These are phyloP conservation scores for Lontra canadensis DNA, from an alignment of 2,113 vertebrate species.

Conservation along the genomic window DNA sequence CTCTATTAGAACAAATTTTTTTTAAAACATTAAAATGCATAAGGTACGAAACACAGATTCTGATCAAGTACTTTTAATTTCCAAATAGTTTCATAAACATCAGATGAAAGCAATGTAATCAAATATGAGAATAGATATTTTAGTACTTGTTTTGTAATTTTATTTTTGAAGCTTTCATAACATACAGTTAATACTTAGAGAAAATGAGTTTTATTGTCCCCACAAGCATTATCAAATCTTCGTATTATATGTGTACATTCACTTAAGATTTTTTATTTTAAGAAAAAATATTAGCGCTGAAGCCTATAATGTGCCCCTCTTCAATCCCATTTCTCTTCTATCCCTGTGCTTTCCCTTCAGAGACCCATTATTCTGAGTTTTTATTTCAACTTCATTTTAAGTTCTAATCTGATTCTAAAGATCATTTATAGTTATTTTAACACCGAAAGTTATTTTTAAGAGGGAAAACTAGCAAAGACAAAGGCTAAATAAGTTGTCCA, in stretches of 20 bases:
- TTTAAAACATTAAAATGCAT: background rate
- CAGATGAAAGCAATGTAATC: background rate
- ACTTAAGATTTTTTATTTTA: background rate
- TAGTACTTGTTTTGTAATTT: background rate
- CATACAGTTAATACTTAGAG: background rate
- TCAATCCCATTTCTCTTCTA: background rate
- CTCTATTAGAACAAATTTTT: background rate
- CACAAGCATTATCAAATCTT: background rate
- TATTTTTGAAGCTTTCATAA: constrained; percentile 11
- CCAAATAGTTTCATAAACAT: background rate
- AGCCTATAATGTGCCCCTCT: background rate
- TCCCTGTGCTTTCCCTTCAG: background rate
- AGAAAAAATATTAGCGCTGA: background rate
- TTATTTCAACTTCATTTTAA: constrained; percentile 32
- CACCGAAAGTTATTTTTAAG: constrained; percentile 31
- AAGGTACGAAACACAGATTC: background rate
- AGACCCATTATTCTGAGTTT: background rate
- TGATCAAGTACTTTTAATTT: constrained; percentile 7
- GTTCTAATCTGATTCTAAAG: background rate
- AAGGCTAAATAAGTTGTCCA: background rate
- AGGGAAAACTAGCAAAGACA: background rate
- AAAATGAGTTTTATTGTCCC: background rate
- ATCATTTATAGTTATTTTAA: constrained; percentile 31
- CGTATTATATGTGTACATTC: background rate
- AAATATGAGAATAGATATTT: background rate